These are phyloP conservation scores for Phataginus tetradactyla DNA, from an alignment of 2,797 vertebrate species.

Conservation along the genomic window DNA sequence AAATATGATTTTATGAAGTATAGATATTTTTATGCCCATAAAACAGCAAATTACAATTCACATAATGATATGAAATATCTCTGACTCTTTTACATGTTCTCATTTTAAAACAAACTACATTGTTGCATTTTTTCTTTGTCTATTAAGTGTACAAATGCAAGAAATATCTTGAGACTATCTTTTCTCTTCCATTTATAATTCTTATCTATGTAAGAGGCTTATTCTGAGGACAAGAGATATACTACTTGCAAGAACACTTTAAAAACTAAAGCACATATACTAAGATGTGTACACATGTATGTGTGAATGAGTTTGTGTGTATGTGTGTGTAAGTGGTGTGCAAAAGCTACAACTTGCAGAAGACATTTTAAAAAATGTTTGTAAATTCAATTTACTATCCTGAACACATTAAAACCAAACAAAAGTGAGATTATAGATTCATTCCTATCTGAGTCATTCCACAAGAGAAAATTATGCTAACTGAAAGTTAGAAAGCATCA, in stretches of 20 bases:
- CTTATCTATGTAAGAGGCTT: not conserved
- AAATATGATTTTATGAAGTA: not conserved
- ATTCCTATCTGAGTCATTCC: not conserved
- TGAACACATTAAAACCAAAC: not conserved
- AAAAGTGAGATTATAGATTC: not conserved
- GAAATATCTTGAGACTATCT: not conserved
- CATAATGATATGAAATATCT: not conserved
- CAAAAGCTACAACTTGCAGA: not conserved
- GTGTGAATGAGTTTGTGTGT: not conserved
- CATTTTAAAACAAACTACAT: not conserved
- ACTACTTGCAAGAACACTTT: not conserved
- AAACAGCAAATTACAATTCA: not conserved
- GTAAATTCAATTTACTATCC: not conserved
- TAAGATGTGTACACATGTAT: not conserved
- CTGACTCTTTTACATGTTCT: not conserved
- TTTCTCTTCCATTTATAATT: not conserved
- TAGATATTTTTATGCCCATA: not conserved
- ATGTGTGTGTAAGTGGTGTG: not conserved
- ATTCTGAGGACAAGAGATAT: not conserved
- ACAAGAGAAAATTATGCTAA: not conserved
- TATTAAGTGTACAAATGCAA: not conserved
- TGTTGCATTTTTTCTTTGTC: not conserved
- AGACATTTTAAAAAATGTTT: not conserved
- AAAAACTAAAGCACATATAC: not conserved
- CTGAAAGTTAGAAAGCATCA: not conserved